These are phyloP conservation scores for Oceanodroma tethys DNA, from an alignment of 2,113 vertebrate genomes.

Conservation along the genomic window DNA sequence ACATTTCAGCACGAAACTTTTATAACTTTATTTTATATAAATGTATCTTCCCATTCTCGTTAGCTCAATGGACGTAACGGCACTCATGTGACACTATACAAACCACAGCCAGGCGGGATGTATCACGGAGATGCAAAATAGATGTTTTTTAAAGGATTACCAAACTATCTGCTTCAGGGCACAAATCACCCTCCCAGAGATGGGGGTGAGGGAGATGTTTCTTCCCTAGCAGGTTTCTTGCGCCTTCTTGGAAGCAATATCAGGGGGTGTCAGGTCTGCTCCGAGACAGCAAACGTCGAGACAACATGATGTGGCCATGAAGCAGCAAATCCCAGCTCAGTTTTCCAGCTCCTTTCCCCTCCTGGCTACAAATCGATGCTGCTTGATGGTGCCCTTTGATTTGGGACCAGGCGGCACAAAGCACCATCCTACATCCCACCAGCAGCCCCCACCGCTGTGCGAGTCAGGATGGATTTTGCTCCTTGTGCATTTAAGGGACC, in stretches of 20 bases:
- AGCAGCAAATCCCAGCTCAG: neutral
- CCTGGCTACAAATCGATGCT: accelerated
- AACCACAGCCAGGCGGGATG: neutral
- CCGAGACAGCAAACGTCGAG: neutral
- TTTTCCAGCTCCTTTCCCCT: neutral
- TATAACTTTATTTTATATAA: neutral
- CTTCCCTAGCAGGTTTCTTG: neutral
- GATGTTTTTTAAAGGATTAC: neutral
- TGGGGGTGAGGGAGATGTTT: neutral
- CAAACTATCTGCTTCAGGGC: neutral
- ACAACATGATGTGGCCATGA: accelerated
- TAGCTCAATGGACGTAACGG: accelerated
- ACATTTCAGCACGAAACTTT: neutral
- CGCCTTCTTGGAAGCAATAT: neutral
- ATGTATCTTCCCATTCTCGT: neutral
- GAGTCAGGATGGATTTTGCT: neutral
- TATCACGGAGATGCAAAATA: accelerated
- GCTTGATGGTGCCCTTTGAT: neutral
- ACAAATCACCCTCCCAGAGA: neutral
- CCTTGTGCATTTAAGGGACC: too few relatives aligned
- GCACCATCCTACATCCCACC: neutral
- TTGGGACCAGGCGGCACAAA: neutral
- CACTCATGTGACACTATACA: accelerated
- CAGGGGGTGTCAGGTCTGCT: neutral
- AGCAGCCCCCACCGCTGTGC: neutral